phyloP scores from a whole-genome alignment of 2,797 vertebrate species.

The Pseudomugil tenellus region DNA sequence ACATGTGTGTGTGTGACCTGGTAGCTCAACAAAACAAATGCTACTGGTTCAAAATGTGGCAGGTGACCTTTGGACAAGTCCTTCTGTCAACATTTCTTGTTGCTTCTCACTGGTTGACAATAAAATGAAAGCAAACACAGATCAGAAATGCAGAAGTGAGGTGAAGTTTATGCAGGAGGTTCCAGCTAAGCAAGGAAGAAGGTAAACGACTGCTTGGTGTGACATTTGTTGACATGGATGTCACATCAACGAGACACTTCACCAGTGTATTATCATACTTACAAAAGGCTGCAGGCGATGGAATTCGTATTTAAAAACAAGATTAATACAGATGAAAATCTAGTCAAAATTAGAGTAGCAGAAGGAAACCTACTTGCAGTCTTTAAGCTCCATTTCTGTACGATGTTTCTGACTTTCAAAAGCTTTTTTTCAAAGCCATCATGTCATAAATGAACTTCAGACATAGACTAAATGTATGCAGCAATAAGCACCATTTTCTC shows the following conservation, averaged over 20 bases:
- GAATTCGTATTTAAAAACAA: neutral
- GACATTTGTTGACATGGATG: slow-evolving; percentile 4
- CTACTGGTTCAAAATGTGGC: neutral
- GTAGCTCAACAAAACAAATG: slow-evolving; percentile 5
- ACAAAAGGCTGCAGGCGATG: neutral
- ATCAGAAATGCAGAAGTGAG: slow-evolving; percentile 4
- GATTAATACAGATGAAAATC: neutral
- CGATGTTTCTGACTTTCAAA: neutral
- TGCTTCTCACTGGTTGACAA: neutral
- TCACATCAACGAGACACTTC: slow-evolving; percentile 14
- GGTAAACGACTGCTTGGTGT: neutral
- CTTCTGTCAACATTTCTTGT: slow-evolving; percentile 1
- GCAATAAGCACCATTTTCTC: neutral
- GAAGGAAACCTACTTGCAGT: neutral
- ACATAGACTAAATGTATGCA: neutral
- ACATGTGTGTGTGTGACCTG: neutral
- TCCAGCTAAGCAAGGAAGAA: neutral
- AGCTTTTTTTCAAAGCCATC: neutral
- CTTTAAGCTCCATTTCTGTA: neutral
- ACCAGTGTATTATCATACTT: slow-evolving; percentile 7
- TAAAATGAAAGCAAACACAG: neutral
- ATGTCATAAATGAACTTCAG: neutral
- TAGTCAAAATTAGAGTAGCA: slow-evolving; percentile 9
- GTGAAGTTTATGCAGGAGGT: slow-evolving; percentile 6
- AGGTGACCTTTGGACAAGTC: slow-evolving; percentile 10